These are phyloP conservation scores for Zygogramma bicolorata DNA, from an alignment of 2,888 invertebrate species.

Conservation along the genomic window DNA sequence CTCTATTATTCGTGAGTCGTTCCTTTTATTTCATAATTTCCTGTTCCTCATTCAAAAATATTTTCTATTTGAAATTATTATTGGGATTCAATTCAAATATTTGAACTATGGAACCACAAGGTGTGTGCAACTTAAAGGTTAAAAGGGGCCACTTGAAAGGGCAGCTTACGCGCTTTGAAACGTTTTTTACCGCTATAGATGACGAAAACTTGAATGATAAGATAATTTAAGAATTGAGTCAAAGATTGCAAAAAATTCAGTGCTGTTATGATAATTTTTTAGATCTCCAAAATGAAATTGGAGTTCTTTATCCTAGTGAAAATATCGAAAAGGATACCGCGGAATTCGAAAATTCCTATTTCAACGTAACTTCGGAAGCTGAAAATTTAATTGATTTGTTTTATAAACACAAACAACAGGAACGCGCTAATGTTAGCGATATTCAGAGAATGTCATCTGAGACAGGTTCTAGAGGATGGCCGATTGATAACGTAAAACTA, in stretches of 20 bases:
- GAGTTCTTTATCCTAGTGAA: not conserved
- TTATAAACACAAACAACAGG: not conserved
- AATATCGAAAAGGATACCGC: not conserved
- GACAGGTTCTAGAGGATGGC: not conserved
- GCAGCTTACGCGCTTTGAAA: not conserved
- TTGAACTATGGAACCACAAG: not conserved
- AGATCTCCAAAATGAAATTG: not conserved
- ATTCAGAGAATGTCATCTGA: not conserved
- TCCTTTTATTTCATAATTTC: not conserved
- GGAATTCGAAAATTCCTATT: not conserved
- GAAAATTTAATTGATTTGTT: not conserved
- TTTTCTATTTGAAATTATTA: not conserved
- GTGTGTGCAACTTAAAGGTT: not conserved
- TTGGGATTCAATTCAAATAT: not conserved
- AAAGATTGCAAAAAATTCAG: not conserved
- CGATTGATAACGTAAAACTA: not conserved
- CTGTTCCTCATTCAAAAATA: not conserved
- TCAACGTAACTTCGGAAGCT: not conserved
- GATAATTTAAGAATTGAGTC: not conserved
- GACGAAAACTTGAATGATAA: not conserved
- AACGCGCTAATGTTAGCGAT: not conserved
- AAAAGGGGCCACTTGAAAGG: not conserved
- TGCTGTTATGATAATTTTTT: not conserved
- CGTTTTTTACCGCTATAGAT: not conserved
- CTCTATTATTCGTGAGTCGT: not conserved